Base-by-base conservation (phyloP, 2,888 invertebrate genomes). In the Oxystoma pomonae region DNA sequence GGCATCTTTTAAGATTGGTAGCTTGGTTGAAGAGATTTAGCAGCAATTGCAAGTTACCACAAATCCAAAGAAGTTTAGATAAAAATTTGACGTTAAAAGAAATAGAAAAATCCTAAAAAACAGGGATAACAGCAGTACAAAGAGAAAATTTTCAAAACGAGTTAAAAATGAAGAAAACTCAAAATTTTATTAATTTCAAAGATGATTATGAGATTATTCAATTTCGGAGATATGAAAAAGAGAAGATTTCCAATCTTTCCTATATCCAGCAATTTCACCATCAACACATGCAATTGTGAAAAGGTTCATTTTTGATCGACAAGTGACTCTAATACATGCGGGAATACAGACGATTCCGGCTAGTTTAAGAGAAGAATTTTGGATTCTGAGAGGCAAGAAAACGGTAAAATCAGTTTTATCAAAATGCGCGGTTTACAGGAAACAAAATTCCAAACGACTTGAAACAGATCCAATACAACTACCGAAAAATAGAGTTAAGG, bases 401-500 rank as follows among this genome's bases (percentile, higher is more conserved):
- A 57, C 63, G n/a, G 56, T 68, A 52, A 56, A 58, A 49, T 20
- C 57, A 58, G 20, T 61, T 19, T 59, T 65, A 19, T 63, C 21
- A 9, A 60, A 60, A 53, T 68, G 66, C 55, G 58, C 53, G 1
- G 65, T 51, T 50, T 70, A 69, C 49, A 65, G 63, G 52, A 65
- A 69, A 56, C 59, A 71, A 17, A 65, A 49, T 20, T 65, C 62
- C 1, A 69, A 69, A 62, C 53, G 55, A 2, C 16, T 71, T 20
- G 60, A 69, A 52, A 62, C 20, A 61, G 61, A 68, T 56, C 60
- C 70, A 19, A 61, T 70, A 9, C 67, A 72, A 1, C 63, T 76
- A 20, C 75, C 73, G 16, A 20, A 62, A 18, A 67, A 75, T 63
- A 66, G 74, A 16, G 69, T 73, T 2, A 62, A 12, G 12, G 35